Conservation (phyloP, 2,113 vertebrate genomes). For the Pelodiscus sinensis region DNA sequence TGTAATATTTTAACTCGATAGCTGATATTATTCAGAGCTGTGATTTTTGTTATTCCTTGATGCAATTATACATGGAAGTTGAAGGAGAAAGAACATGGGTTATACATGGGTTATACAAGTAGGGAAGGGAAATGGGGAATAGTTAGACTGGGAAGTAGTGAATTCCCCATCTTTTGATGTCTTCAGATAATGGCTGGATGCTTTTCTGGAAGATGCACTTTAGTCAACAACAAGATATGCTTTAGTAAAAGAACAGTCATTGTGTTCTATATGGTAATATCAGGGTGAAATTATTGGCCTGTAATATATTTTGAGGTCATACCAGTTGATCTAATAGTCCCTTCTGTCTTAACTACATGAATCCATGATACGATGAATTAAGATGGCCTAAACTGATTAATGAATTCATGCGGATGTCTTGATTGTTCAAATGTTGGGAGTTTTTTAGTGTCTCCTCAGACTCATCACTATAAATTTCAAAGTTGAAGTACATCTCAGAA, state of each 20-base stretch:
- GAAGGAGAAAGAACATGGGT: background rate
- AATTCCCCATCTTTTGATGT: background rate
- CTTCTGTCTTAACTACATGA: background rate
- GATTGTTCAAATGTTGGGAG: background rate
- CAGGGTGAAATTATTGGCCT: background rate
- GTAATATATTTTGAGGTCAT: background rate
- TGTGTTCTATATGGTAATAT: background rate
- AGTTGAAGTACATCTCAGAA: conserved; percentile 13
- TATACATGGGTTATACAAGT: background rate
- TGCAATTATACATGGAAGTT: conserved; percentile 6
- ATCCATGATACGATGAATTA: background rate
- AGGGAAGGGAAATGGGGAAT: background rate
- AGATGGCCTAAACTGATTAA: background rate
- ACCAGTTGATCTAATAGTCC: background rate
- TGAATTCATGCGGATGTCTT: background rate
- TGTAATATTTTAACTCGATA: conserved; percentile 32
- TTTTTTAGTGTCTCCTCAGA: background rate
- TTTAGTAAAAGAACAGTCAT: background rate
- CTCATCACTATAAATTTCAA: background rate
- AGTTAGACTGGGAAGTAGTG: background rate
- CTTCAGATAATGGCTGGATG: background rate
- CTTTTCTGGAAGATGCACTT: background rate
- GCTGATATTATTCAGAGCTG: conserved; percentile 56
- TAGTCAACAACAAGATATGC: background rate
- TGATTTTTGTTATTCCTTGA: conserved; percentile 65